A percentile compares a stretch with the other conserved stretches of the same genome.
phyloP scores from a whole-genome alignment of 2,888 invertebrate genomes.

The Phlogophora meticulosa region DNA sequence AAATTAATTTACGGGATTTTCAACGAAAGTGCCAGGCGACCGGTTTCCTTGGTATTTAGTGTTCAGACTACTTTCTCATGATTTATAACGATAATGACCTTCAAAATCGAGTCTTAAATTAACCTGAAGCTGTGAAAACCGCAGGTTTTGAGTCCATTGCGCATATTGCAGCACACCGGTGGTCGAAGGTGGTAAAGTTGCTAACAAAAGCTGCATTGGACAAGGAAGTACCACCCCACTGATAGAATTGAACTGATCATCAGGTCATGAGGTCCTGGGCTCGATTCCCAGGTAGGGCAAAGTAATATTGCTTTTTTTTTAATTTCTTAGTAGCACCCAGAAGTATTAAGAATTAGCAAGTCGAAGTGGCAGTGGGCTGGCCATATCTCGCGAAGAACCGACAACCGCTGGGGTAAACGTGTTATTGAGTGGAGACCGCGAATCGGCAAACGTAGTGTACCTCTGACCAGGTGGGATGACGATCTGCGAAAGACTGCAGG shows the following conservation, averaged over 20 bases:
- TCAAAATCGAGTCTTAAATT: slow-evolving; percentile 36
- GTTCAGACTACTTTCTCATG: slow-evolving; percentile 65
- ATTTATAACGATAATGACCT: slow-evolving; percentile 65
- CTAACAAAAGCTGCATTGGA: slow-evolving; percentile 9
- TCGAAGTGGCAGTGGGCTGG: no score
- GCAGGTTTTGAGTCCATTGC: slow-evolving; percentile 31
- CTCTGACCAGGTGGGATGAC: no score
- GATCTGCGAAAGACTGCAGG: no score
- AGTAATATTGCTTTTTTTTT: no score
- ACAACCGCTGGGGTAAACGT: no score
- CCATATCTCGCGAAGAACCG: no score
- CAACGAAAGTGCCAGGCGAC: slow-evolving; percentile 61
- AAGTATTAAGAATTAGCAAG: no score
- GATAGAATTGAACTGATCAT: not conserved
- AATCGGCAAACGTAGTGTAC: no score
- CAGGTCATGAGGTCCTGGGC: no score
- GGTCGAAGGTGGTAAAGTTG: not conserved
- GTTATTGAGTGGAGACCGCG: no score
- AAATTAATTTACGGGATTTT: slow-evolving; percentile 58
- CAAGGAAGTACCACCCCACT: not conserved
- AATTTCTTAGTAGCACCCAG: no score
- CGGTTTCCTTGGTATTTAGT: slow-evolving; percentile 60
- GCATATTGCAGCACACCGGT: not conserved
- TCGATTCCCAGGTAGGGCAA: no score
- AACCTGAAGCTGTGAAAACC: slow-evolving; percentile 29